These are phyloP conservation scores for Cactoblastis cactorum DNA, from an alignment of 2,888 invertebrate species.

Conservation along the genomic window DNA sequence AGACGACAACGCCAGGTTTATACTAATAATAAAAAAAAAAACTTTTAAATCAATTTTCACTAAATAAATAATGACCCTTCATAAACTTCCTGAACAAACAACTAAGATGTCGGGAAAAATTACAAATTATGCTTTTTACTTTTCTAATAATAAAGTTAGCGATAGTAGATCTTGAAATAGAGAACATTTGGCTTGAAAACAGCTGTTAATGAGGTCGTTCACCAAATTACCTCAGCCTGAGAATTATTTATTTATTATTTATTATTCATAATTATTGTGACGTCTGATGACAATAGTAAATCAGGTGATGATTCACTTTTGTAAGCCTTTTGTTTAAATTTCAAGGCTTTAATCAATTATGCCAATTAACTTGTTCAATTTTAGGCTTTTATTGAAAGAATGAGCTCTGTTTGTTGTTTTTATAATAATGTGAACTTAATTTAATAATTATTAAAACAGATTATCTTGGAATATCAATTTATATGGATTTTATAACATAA, in stretches of 20 bases:
- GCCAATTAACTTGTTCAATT: too few relatives aligned
- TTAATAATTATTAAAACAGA: too few relatives aligned
- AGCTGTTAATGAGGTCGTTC: conserved; percentile 60
- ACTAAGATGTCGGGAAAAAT: conserved; percentile 29
- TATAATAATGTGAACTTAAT: too few relatives aligned
- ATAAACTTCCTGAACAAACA: conserved; percentile 25
- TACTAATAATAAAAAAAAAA: not conserved
- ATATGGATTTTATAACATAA: too few relatives aligned
- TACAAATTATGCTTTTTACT: conserved; percentile 48
- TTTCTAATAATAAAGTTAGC: conserved; percentile 45
- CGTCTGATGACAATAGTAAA: conserved; percentile 18
- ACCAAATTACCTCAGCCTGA: conserved; percentile 36
- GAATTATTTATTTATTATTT: too few relatives aligned
- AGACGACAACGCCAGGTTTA: not conserved
- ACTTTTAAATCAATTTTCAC: not conserved
- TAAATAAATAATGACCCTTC: conserved; percentile 21
- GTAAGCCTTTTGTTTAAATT: not conserved
- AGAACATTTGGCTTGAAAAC: conserved; percentile 50
- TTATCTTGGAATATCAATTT: too few relatives aligned
- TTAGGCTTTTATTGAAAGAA: too few relatives aligned
- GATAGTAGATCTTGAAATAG: conserved; percentile 57
- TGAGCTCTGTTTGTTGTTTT: too few relatives aligned
- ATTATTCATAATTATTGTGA: not conserved
- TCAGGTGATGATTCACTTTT: conserved; percentile 5
- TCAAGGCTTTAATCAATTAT: not conserved